Evolutionary conservation across 1,140 invertebrate species (phyloP), one percentile per base, ranked within the genome.

Genomic region (Pteromalus puparum): DNA sequence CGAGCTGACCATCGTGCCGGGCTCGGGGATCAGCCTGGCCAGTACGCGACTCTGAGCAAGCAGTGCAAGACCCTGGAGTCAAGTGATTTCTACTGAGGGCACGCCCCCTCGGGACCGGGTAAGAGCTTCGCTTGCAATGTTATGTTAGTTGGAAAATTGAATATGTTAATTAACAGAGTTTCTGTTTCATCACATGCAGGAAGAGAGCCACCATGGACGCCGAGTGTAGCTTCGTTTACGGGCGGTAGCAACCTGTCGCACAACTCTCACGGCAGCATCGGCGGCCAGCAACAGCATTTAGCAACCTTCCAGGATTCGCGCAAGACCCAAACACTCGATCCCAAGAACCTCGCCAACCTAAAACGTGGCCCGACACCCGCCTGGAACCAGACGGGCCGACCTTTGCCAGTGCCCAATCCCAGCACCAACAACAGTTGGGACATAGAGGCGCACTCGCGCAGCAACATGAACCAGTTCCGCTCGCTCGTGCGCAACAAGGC

Each of bases 21-120:
- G 87, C 91, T 90, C 91, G 92, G 92, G 91, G 91, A 93, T 91
- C 90, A 93, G 92, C 92, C 92, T 94, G 95, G 96, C 93, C 97
- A 97, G 95, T 97, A 97, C 95, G 96, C 96, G 92, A 97, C 97
- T 94, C 94, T 98, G 91, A 97, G 97, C 95, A 98, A 97, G 94
- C 97, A 98, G 93, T 98, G 97, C 95, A 98, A 98, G 93, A 98
- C 97, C 83, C 94, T 98, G n/a, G 97, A 98, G 93, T 97, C 97
- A 73, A 97, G 96, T 89, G 97, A 98, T 94, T 98, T 98, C 93
- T 98, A 98, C 96, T 98, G 97, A 97, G 96, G 93, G 90, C 92
- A 93, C 92, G 93, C 93, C 93, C 92, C 93, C 92, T 92, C 92
- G 92, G 92, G 92, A 89, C 90, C 91, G 89, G 92, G 92, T 92